These are phyloP conservation scores for Centruroides sculpturatus DNA, from an alignment of 1,140 invertebrate species.

Conservation along the genomic window DNA sequence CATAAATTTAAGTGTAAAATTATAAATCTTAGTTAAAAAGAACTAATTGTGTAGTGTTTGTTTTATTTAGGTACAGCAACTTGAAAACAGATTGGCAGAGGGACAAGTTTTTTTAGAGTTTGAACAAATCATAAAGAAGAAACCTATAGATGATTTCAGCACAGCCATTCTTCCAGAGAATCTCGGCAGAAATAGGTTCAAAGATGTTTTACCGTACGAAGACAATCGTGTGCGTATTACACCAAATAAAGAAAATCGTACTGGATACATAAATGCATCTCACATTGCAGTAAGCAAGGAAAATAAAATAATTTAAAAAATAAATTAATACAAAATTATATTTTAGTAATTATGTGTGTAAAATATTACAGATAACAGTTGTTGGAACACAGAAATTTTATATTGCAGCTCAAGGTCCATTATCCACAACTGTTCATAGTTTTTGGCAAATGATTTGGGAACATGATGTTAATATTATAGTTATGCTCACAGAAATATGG, in stretches of 20 bases:
- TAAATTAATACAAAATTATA: neutral
- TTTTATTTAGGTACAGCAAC: slow-evolving; percentile 53
- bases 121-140: slow-evolving; percentile 66
- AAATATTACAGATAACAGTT: slow-evolving; percentile 45
- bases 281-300: slow-evolving; percentile 38
- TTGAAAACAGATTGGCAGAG: slow-evolving; percentile 64
- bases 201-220: slow-evolving; percentile 72
- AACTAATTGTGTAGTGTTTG: slow-evolving; percentile 9
- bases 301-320: neutral
- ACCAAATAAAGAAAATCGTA: slow-evolving; percentile 58
- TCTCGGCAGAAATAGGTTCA: slow-evolving; percentile 39
- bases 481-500: slow-evolving; percentile 47
- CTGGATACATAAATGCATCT: slow-evolving; percentile 80
- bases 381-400: slow-evolving; percentile 61
- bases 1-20: too few species aligned
- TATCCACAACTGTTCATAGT: slow-evolving; percentile 39
- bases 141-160: slow-evolving; percentile 47
- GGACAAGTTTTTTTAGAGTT: slow-evolving; percentile 72
- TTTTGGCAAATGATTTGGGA: slow-evolving; percentile 86
- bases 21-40: neutral
- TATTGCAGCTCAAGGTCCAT: slow-evolving; percentile 62
- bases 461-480: slow-evolving; percentile 57
- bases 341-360: neutral
- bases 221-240: slow-evolving; percentile 58
- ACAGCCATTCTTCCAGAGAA: slow-evolving; percentile 51